Evolutionary conservation across 2,888 invertebrate species (phyloP), one percentile per base, ranked within the genome.

Genomic region (Ormyrus labotus): DNA sequence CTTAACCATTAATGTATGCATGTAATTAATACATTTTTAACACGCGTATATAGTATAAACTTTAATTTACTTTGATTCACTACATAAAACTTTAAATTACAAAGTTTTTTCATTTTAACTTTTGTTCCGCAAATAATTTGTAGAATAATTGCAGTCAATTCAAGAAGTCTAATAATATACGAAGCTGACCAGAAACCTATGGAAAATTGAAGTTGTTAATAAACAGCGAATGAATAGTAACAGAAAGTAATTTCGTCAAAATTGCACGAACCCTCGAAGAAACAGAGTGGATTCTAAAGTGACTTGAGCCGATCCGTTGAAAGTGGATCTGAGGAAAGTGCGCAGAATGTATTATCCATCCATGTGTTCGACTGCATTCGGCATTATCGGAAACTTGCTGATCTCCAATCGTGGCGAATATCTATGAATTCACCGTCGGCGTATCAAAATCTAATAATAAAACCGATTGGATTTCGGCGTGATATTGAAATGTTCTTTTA

Each of bases 321-420:
- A 73, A 73, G 64, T 73, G 64, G 72, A 73, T 73, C 64, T 11
- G 72, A 55, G 48, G 48, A 73, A 55, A 64, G 55, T 53, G 55
- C 63, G 47, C 45, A 64, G 72, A 73, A 73, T 64, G 72, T 64
- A 73, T 73, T 73, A 73, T 73, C 72, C 72, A 72, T 53, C 53
- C 11, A 60, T 19, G 45, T 13, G 55, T 64, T 73, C 47, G 55
- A 53, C 63, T 64, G 64, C 64, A 55, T 55, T 73, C 19, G 55
- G 53, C 53, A 73, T 73, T 73, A 64, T 73, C 64, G 72, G 72
- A 73, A 64, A 73, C 47, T 19, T 57, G 61, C 64, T 73, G 72
- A 72, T 72, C 63, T n/a, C 45, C 6, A 48, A 47, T 34, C 34
- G 13, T 53, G 9, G 11, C 53, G 45, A 68, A 55, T 55, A 45